A percentile compares a stretch with the other conserved stretches of the same genome.
Conservation (phyloP, 2,888 invertebrate genomes). For the Trilocha varians region DNA sequence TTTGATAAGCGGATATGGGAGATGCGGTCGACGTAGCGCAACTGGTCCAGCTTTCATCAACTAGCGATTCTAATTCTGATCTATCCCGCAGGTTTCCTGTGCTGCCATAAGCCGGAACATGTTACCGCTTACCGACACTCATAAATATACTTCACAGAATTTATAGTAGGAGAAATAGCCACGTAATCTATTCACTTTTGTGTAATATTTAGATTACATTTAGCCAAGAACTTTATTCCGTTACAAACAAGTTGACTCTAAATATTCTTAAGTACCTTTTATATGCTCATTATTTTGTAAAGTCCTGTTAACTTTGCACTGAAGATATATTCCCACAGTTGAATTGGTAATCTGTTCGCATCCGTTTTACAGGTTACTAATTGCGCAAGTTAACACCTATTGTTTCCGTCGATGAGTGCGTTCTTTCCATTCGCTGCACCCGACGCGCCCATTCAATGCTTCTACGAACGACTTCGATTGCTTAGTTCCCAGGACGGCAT, state of each 20-base stretch:
- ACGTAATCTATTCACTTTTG: too few relatives aligned
- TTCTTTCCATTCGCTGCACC: conserved; percentile 38
- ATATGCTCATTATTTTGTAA: too few relatives aligned
- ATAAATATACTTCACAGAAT: too few relatives aligned
- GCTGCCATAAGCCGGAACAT: conserved; percentile 42
- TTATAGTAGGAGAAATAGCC: too few relatives aligned
- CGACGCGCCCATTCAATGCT: conserved; percentile 32
- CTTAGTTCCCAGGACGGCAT: conserved; percentile 44
- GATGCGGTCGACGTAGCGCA: conserved; percentile 45
- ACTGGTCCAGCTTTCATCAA: conserved; percentile 43
- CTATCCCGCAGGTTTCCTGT: conserved; percentile 56
- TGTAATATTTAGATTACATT: too few relatives aligned
- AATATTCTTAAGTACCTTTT: too few relatives aligned
- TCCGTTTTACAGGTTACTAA: conserved; percentile 34
- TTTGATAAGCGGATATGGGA: conserved; percentile 46
- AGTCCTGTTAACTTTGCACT: too few relatives aligned
- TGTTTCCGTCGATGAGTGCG: conserved; percentile 42
- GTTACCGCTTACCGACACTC: too few relatives aligned
- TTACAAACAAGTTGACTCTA: too few relatives aligned
- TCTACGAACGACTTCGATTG: conserved; percentile 49
- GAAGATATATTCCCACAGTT: not conserved
- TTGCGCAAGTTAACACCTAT: conserved; percentile 47
- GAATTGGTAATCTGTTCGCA: conserved; percentile 39
- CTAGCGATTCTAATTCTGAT: conserved; percentile 59
- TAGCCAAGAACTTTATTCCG: too few relatives aligned